Evolutionary conservation across 2,113 vertebrate genomes (phyloP).

Genomic region (Micromys minutus): DNA sequence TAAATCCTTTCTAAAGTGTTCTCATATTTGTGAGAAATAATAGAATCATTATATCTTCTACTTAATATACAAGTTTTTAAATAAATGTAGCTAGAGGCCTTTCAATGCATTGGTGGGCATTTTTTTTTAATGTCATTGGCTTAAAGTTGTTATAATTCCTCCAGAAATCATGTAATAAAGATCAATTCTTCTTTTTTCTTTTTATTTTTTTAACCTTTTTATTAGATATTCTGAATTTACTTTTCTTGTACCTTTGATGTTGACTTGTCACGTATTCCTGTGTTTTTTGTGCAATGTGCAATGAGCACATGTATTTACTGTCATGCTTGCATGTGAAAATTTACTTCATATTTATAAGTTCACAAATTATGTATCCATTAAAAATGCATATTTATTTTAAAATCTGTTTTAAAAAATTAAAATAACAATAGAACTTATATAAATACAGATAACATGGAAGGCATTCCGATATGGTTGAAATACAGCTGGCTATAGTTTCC

Average conservation of each 20-base stretch:
- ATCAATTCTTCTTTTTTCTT: no score
- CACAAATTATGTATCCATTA: neutral
- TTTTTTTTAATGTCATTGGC: neutral
- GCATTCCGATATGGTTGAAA: neutral
- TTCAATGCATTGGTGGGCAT: neutral
- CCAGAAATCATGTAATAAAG: neutral
- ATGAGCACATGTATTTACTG: rapidly evolving
- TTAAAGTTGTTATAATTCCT: neutral
- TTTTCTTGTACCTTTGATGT: neutral
- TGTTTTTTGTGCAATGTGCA: neutral
- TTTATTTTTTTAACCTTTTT: no score
- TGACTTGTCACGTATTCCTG: neutral
- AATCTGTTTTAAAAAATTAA: neutral
- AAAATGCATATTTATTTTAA: neutral
- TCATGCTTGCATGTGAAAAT: rapidly evolving
- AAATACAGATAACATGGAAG: neutral
- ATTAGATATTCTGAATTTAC: no score
- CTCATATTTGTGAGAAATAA: neutral
- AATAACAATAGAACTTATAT: neutral
- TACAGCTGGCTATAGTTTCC: neutral
- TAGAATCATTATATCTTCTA: neutral
- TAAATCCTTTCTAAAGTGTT: neutral
- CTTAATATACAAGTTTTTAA: neutral
- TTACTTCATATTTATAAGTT: neutral
- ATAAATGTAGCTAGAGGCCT: neutral